Base-by-base conservation (phyloP, 2,888 invertebrate species). In the Macrophya alboannulata region DNA sequence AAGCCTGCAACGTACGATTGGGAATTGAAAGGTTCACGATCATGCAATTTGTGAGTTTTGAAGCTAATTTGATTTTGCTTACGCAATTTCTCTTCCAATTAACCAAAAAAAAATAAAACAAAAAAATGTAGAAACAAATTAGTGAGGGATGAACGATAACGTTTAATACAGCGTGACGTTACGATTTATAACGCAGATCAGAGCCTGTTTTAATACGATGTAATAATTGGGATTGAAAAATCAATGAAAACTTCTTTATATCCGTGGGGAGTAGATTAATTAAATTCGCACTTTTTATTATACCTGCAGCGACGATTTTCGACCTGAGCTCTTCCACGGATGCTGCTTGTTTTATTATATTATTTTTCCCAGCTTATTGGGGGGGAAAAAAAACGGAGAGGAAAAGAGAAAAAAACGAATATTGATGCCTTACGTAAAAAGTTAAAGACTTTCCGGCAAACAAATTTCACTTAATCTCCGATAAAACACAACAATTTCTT, bases 401-500 rank as follows among this genome's bases (percentile, higher is more conserved):
- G 3, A 31, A 72, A 55, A 55, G n/a, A 51, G 51, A n/a, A 51
- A 6, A 51, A 51, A 55, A 55, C 6, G n/a, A n/a, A 55, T 2
- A 12, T 48, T 45, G 74, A 43, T 74, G 3, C 45, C 74, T 72
- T 17, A 10, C 72, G 40, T 40, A n/a, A 43, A 72, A 72, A 72
- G 72, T 72, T 43, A 21, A 72, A 72, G 71, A 72, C 40, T 17
- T 72, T 8, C 40, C 43, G 17, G 9, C 72, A 43, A n/a, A 72
- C 6, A 37, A 37, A 17, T 45, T 45, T 21, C 21, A 74, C 43
- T 45, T 45, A 74, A 48, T 74, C 25, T 43, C 4, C 45, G 45
- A 74, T 74, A 74, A 74, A 74, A 74, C 45, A 48, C n/a, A 45
- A 12, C 45, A 25, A 45, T 74, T 74, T 45, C 0, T 9, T 74